Evolutionary conservation across 2,797 vertebrate genomes (phyloP), one percentile per base, ranked within the genome.

Genomic region (Echiichthys vipera): DNA sequence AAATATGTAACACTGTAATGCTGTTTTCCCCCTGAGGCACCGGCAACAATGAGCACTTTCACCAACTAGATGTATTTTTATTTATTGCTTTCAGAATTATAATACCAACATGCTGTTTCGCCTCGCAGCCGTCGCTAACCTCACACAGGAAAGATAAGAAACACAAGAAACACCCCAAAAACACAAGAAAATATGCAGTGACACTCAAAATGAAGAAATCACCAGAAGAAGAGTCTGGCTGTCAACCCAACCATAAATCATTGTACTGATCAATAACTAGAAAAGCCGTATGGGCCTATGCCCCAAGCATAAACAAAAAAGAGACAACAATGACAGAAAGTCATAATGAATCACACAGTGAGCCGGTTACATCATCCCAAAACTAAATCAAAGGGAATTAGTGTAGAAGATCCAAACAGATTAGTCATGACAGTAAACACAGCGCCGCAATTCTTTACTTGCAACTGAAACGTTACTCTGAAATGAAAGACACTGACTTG

Each of bases 161-260:
- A 55, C 32, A 51, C 10, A 34, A n/a, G 53, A 69, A 62, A 53
- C 22, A 39, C 17, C 14, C 11, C 9, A 11, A 46, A 55, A 59
- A 40, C 22, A 43, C 18, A 67, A 49, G 5, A 62, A 42, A 59
- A 80, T 27, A 63, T 64, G 39, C 43, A 70, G 40, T 55, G 17
- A 54, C 62, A 54, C 13, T 22, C 7, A 12, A 12, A 51, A 32
- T 30, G 2, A 62, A 30, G 74, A 45, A 46, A 55, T 40, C 20
- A 54, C 30, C 45, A 64, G 30, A 75, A 80, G 49, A 59, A 49
- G 49, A 64, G 22, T 43, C 39, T 34, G 24, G 25, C 40, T 59
- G 54, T 56, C 61, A 45, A 71, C 53, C 61, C 50, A 46, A 66
- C 74, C 51, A 83, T 86, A 74, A 74, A 84, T 84, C 71, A 80